Conservation (phyloP, 2,113 vertebrate species). For the Pollimyrus isidori region DNA sequence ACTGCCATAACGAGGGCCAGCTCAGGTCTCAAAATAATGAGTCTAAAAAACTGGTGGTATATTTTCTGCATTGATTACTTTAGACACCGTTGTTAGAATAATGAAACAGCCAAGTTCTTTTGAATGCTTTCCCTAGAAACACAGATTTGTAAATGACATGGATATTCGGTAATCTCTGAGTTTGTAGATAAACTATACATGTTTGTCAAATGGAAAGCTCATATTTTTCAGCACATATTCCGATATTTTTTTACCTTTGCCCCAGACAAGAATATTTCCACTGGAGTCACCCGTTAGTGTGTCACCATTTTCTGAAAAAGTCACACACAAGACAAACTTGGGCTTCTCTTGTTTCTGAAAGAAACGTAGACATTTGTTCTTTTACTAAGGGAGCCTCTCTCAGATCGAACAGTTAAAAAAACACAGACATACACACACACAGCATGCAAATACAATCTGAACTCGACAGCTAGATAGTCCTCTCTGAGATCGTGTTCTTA, state of each 20-base stretch:
- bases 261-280: slow-evolving; percentile 96
- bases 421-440: background rate
- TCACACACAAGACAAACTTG: slow-evolving; percentile 96
- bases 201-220: background rate
- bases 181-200: background rate
- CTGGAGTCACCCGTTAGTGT: slow-evolving; percentile 95
- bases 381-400: slow-evolving; percentile 24
- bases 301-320: slow-evolving; percentile 96
- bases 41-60: background rate
- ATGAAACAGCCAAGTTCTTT: background rate
- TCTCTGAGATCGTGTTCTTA: background rate
- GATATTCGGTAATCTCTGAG: background rate
- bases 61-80: background rate
- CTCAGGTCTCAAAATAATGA: background rate
- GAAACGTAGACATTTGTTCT: slow-evolving; percentile 38
- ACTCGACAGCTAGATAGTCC: background rate
- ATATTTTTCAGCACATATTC: background rate
- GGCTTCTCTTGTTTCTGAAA: slow-evolving; percentile 98
- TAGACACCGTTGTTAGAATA: background rate
- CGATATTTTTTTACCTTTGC: slow-evolving; percentile 75
- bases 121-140: background rate
- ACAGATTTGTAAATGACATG: background rate
- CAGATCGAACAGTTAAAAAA: slow-evolving; percentile 1
- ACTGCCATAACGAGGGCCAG: background rate
- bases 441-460: background rate